A percentile compares a stretch with the other conserved stretches of the same genome.
phyloP scores from a whole-genome alignment of 1,140 invertebrate genomes.

The Belonocnema kinseyi region DNA sequence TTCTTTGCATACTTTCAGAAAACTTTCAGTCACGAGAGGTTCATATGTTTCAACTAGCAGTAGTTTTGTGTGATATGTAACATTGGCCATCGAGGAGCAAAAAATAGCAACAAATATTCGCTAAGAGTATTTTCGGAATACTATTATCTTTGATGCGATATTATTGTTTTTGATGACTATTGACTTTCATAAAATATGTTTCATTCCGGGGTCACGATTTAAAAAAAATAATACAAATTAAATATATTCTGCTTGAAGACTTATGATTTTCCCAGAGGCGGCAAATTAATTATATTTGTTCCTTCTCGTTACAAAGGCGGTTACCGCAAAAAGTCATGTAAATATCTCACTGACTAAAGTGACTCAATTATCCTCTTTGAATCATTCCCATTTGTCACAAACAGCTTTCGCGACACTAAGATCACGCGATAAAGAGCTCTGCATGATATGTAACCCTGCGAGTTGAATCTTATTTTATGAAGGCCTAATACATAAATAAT shows the following conservation, averaged over 20 bases:
- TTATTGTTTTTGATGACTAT: no score
- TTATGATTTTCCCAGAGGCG: background rate
- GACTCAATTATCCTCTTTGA: background rate
- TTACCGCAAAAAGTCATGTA: background rate
- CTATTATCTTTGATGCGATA: no score
- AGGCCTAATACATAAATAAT: background rate
- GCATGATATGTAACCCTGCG: background rate
- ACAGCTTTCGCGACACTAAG: constrained; percentile 25
- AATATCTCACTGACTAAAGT: constrained; percentile 5
- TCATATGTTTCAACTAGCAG: no score
- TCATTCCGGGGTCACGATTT: no score
- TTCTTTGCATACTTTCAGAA: no score
- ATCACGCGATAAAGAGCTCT: constrained; percentile 17
- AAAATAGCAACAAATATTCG: no score
- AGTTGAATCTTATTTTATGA: background rate
- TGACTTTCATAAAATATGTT: no score
- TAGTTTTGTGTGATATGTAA: no score
- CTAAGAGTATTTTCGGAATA: no score
- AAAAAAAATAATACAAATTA: no score
- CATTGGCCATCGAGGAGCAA: no score
- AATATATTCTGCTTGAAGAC: background rate
- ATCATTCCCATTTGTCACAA: constrained; percentile 8
- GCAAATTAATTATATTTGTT: background rate
- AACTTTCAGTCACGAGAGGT: no score
- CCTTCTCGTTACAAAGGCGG: background rate